A percentile compares a stretch with the other conserved stretches of the same genome.
Evolutionary conservation across 2,797 vertebrate species (phyloP).

Genomic region (Gymnodraco acuticeps): DNA sequence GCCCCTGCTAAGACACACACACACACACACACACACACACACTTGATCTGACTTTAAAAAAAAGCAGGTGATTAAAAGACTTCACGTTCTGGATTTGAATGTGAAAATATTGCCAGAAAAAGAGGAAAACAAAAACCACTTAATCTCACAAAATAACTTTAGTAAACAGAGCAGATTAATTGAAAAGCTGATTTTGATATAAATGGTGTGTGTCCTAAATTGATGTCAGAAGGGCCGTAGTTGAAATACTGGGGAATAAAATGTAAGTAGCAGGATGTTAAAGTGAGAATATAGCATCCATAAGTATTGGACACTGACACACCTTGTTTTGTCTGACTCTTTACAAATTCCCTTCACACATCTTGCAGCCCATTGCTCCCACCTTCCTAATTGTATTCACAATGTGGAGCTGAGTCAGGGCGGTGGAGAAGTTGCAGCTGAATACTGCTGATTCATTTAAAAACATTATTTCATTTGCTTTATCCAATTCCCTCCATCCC

Average conservation of each 20-base stretch:
- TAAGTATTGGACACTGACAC: slow-evolving; percentile 43
- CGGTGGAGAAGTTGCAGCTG: slow-evolving; percentile 26
- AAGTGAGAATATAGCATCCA: slow-evolving; percentile 31
- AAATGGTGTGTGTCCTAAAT: neutral
- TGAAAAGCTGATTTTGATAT: neutral
- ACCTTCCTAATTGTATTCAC: slow-evolving; percentile 55
- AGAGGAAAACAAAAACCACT: slow-evolving; percentile 2
- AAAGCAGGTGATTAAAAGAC: neutral
- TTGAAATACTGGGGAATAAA: slow-evolving; percentile 20
- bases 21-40: slow-evolving; percentile 9
- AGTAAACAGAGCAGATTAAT: slow-evolving; percentile 12
- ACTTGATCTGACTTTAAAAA: slow-evolving; percentile 7
- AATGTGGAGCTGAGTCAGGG: slow-evolving; percentile 44
- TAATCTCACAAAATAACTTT: slow-evolving; percentile 24
- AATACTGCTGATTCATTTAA: slow-evolving; percentile 46
- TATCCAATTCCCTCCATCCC: neutral
- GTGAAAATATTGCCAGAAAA: neutral
- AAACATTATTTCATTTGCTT: slow-evolving; percentile 18
- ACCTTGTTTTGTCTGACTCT: slow-evolving; percentile 36
- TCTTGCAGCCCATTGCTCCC: slow-evolving; percentile 15
- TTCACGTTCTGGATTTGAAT: too few relatives aligned
- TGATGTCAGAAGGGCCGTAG: neutral
- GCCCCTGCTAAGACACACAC: slow-evolving; percentile 48
- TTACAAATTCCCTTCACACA: slow-evolving; percentile 54
- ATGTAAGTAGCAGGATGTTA: slow-evolving; percentile 14